phyloP scores from a whole-genome alignment of 2,797 vertebrate genomes.

The Allenopithecus nigroviridis region DNA sequence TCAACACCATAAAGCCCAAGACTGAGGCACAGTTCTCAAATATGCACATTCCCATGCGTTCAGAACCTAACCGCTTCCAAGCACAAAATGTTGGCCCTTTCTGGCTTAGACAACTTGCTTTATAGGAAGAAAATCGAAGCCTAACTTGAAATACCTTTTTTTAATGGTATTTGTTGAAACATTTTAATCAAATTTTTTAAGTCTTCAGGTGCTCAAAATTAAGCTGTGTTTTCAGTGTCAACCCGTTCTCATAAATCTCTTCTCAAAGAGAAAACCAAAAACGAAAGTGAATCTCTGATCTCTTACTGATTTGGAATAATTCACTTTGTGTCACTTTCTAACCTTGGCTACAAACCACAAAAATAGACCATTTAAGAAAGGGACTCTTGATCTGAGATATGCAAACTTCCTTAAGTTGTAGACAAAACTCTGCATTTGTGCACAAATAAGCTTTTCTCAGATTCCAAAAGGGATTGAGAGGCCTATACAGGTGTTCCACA shows the following conservation, averaged over 20 bases:
- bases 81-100: not conserved
- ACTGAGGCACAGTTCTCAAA: not conserved
- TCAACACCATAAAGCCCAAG: not conserved
- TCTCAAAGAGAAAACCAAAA: not conserved
- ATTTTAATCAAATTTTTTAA: slow-evolving; percentile 25
- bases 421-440: not conserved
- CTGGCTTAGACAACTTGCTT: not conserved
- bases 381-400: not conserved
- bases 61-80: not conserved
- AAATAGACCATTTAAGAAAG: not conserved
- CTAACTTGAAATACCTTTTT: slow-evolving; percentile 14
- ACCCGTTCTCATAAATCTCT: not conserved
- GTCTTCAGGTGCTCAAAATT: slow-evolving; percentile 13
- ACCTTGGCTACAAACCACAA: not conserved
- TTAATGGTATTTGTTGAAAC: not conserved
- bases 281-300: not conserved
- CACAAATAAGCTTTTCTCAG: not conserved
- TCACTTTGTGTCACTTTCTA: not conserved
- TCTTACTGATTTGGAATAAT: not conserved
- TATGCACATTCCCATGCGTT: fast-evolving
- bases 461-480: not conserved
- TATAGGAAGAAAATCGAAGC: not conserved
- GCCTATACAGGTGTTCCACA: not conserved
- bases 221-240: not conserved
- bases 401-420: not conserved